Evolutionary conservation across 1,140 invertebrate species (phyloP).

Genomic region (Eupristina koningsbergeri): DNA sequence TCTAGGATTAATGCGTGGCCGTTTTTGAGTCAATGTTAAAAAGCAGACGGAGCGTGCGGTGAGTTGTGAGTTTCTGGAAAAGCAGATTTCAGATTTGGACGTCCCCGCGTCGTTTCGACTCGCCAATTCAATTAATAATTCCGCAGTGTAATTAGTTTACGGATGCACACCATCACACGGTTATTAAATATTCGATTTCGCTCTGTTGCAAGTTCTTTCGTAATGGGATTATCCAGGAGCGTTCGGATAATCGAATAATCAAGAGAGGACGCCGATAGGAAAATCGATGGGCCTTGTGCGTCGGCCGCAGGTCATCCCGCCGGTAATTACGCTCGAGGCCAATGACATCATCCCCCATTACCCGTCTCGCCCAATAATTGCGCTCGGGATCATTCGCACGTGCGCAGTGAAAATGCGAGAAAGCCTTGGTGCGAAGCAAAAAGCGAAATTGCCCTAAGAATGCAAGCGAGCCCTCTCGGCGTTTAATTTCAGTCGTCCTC

Average conservation of each 20-base stretch:
- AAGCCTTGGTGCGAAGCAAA: background rate
- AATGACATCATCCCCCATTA: conserved; percentile 61
- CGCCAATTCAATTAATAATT: background rate
- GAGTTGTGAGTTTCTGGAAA: no score
- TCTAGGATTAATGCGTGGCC: background rate
- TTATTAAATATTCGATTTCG: conserved; percentile 21
- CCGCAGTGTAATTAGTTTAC: background rate
- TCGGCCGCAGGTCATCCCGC: conserved; percentile 53
- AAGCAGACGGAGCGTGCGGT: no score
- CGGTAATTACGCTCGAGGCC: conserved; percentile 50
- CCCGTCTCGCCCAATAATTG: conserved; percentile 26
- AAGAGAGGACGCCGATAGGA: conserved; percentile 18
- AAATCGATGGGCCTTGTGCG: conserved; percentile 5
- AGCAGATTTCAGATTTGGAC: no score
- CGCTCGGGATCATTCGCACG: background rate
- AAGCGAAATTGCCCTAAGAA: background rate
- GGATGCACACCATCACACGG: background rate
- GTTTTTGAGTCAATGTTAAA: no score
- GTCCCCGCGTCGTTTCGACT: background rate
- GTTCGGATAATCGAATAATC: conserved; percentile 9
- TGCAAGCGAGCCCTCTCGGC: background rate
- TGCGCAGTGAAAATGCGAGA: background rate
- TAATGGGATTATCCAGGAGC: conserved; percentile 14
- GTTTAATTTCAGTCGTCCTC: conserved; percentile 28
- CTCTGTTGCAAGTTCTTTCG: background rate